phyloP scores from a whole-genome alignment of 2,888 invertebrate species.

The Horisme vitalbata region DNA sequence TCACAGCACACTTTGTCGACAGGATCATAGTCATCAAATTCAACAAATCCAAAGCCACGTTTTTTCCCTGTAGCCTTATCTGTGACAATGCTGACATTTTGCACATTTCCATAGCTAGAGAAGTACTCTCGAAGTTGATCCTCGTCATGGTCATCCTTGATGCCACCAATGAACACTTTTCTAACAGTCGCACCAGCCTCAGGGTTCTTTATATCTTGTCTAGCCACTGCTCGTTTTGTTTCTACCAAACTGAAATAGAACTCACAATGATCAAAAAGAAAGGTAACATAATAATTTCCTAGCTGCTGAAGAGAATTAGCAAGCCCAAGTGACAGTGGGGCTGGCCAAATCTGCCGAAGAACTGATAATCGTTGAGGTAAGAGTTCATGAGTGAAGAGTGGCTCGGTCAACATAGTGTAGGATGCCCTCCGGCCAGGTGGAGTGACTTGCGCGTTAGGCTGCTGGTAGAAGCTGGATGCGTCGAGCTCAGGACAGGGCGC shows the following conservation, averaged over 20 bases:
- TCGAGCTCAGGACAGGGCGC: no score
- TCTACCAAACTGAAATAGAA: conserved; percentile 89
- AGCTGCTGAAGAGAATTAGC: no score
- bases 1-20: conserved; percentile 98
- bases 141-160: conserved; percentile 97
- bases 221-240: conserved; percentile 97
- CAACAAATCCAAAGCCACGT: conserved; percentile 97
- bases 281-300: no score
- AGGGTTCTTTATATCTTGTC: conserved; percentile 94
- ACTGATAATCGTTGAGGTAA: no score
- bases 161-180: conserved; percentile 96
- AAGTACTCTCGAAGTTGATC: conserved; percentile 94
- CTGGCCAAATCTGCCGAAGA: no score
- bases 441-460: no score
- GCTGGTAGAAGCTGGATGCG: no score
- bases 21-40: conserved; percentile 98
- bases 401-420: no score
- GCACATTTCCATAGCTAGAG: conserved; percentile 91
- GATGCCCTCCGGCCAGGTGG: no score
- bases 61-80: conserved; percentile 97
- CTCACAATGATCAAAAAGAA: not conserved
- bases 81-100: conserved; percentile 93
- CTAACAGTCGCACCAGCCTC: conserved; percentile 97
- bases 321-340: no score
- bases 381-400: no score